Base-by-base conservation (phyloP, 1,140 invertebrate genomes). In the Drosophila funebris region DNA sequence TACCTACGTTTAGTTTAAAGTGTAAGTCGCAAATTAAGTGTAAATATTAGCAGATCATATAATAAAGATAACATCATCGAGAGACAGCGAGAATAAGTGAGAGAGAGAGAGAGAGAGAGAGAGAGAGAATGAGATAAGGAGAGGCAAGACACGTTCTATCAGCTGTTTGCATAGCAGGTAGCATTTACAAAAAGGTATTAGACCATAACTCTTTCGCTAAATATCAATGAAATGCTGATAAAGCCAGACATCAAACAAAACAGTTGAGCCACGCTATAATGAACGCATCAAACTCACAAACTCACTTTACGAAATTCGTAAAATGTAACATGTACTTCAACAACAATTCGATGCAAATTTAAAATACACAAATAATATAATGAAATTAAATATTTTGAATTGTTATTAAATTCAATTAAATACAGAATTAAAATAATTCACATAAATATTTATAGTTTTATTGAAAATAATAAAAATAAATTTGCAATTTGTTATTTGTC, bases 1-100 rank as follows among this genome's bases (percentile, higher is more conserved):
- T 52, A 61, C 56, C 29, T 14, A 50, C 13, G 33, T 50, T 61
- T 61, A 43, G 56, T 61, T 50, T 66, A 4, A 27, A 33, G 13
- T 56, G 27, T 8, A 50, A 52, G 56, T 18, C 33, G 36, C 64
- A 68, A 60, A 39, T 60, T 18, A 61, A 33, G 24, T 43, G 64
- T 29, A 52, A 52, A 61, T 48, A 52, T 52, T 27, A n/a, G 13
- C 64, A 39, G 16, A 57, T 46, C 9, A 57, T 66, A 46, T 41
- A 46, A 33, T 22, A 46, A 3, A n/a, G 20, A 61, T 22, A 58
- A 6, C n/a, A 31, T 50, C 8, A 16, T 36, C 2, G 33, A 8
- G 16, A 11, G 4, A 37, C 13, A 6, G 18, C 1, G 4, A 22
- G 48, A 33, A n/a, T 4, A 46, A 8, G 16, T 9, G 4, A 37